phyloP scores from a whole-genome alignment of 2,797 vertebrate genomes.

The Pantherophis alleghaniensis region DNA sequence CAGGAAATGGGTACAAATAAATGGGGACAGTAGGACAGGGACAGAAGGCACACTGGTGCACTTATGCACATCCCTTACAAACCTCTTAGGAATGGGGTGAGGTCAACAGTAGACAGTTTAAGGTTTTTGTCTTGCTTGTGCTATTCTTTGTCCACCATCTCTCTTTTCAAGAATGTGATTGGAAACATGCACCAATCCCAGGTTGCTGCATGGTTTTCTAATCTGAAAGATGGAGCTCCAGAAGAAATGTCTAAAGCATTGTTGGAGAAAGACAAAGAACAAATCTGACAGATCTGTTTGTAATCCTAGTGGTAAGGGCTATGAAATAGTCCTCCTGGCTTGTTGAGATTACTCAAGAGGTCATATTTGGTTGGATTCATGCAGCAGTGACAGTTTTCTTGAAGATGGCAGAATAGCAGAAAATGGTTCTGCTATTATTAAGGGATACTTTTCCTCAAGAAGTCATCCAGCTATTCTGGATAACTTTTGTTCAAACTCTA shows the following conservation, averaged over 20 bases:
- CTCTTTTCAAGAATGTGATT: not conserved
- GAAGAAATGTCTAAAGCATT: not conserved
- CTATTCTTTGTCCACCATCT: not conserved
- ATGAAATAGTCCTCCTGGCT: not conserved
- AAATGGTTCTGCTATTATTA: not conserved
- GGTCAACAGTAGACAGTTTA: too few relatives aligned
- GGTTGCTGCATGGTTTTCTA: not conserved
- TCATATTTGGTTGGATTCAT: not conserved
- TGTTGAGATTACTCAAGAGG: not conserved
- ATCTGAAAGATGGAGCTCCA: not conserved
- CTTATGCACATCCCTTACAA: too few relatives aligned
- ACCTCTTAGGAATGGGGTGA: too few relatives aligned
- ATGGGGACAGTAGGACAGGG: too few relatives aligned
- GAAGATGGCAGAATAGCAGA: not conserved
- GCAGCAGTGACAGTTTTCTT: not conserved
- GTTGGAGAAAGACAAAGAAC: not conserved
- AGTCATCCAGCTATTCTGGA: not conserved
- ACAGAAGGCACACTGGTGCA: too few relatives aligned
- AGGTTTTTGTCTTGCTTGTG: not conserved
- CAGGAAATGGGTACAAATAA: too few relatives aligned
- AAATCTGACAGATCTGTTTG: not conserved
- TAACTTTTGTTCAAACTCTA: not conserved
- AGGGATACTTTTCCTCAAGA: not conserved
- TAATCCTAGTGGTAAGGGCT: not conserved
- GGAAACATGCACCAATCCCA: not conserved